A percentile compares a stretch with the other conserved stretches of the same genome.
These are phyloP conservation scores for Resseliella maxima DNA, from an alignment of 2,888 invertebrate species.

Conservation along the genomic window DNA sequence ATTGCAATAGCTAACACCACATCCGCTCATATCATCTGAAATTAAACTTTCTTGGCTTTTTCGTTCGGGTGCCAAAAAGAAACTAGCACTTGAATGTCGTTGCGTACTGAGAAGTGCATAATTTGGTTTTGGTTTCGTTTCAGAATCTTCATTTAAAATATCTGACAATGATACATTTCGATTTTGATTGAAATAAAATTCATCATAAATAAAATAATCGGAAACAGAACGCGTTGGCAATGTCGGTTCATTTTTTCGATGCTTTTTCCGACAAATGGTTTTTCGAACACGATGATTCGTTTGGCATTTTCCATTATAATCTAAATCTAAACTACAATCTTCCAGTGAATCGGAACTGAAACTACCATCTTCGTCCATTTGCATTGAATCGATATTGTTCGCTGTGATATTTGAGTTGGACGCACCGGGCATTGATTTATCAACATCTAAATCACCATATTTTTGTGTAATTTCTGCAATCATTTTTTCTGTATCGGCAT, in stretches of 20 bases:
- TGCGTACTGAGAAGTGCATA: slow-evolving; percentile 70
- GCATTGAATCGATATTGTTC: slow-evolving; percentile 59
- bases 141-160: slow-evolving; percentile 65
- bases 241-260: slow-evolving; percentile 67
- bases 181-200: slow-evolving; percentile 67
- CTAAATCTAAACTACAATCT: slow-evolving; percentile 74
- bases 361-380: slow-evolving; percentile 72
- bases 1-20: slow-evolving; percentile 75
- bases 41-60: slow-evolving; percentile 82
- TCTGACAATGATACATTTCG: slow-evolving; percentile 73
- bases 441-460: slow-evolving; percentile 72
- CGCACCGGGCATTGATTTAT: slow-evolving; percentile 62
- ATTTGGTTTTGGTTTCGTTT: slow-evolving; percentile 69
- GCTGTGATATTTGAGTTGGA: slow-evolving; percentile 62
- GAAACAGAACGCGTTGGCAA: slow-evolving; percentile 77
- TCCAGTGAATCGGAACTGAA: slow-evolving; percentile 85
- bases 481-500: slow-evolving; percentile 75
- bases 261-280: slow-evolving; percentile 70
- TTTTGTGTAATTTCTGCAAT: slow-evolving; percentile 75
- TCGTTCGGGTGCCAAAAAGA: slow-evolving; percentile 72
- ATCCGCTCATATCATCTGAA: slow-evolving; percentile 75
- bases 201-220: slow-evolving; percentile 80
- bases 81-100: slow-evolving; percentile 81
- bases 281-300: slow-evolving; percentile 67
- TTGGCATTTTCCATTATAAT: slow-evolving; percentile 63